Evolutionary conservation across 2,888 invertebrate genomes (phyloP).

Genomic region (Drosophila prolongata): DNA sequence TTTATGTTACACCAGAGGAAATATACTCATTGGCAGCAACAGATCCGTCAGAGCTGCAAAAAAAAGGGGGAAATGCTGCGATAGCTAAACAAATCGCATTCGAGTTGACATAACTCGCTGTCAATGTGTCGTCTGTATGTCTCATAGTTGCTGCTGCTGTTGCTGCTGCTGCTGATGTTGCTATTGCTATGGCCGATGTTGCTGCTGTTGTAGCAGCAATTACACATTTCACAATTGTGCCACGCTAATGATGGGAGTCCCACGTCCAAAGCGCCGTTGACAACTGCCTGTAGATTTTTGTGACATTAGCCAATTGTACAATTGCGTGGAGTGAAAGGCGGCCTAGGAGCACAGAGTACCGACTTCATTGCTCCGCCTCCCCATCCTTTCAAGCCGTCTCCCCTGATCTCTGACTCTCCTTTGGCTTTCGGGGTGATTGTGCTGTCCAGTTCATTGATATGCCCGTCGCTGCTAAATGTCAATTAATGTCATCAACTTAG

Average conservation of each 20-base stretch:
- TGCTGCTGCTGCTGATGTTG: slow-evolving; percentile 30
- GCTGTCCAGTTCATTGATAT: slow-evolving; percentile 78
- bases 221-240: slow-evolving; percentile 79
- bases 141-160: slow-evolving; percentile 65
- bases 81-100: slow-evolving; percentile 76
- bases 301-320: slow-evolving; percentile 78
- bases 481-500: slow-evolving; percentile 80
- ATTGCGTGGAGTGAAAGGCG: slow-evolving; percentile 79
- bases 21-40: slow-evolving; percentile 68
- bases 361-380: slow-evolving; percentile 36
- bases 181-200: slow-evolving; percentile 27
- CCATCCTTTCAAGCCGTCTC: neutral
- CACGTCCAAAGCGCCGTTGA: slow-evolving; percentile 69
- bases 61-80: slow-evolving; percentile 38
- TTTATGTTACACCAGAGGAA: slow-evolving; percentile 23
- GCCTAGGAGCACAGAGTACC: slow-evolving; percentile 56
- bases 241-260: slow-evolving; percentile 81
- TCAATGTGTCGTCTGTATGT: slow-evolving; percentile 78
- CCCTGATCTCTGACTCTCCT: slow-evolving; percentile 30
- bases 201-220: slow-evolving; percentile 70
- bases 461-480: slow-evolving; percentile 81
- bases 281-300: slow-evolving; percentile 78
- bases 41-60: slow-evolving; percentile 17
- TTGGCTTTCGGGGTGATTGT: slow-evolving; percentile 73
- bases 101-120: slow-evolving; percentile 78